Conservation (phyloP, 2,797 vertebrate species). For the Fringilla coelebs region DNA sequence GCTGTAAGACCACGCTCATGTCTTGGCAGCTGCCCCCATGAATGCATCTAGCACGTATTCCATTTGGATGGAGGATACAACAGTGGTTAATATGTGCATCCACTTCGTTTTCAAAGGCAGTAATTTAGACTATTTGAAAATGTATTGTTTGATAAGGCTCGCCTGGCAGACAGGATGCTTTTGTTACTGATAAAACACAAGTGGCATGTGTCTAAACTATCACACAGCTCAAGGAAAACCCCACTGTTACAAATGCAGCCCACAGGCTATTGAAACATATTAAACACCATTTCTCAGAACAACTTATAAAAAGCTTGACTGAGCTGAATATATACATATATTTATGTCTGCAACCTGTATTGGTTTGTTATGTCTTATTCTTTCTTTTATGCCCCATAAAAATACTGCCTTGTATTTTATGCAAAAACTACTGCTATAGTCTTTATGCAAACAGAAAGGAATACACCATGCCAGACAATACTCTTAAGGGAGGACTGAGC, state of each 20-base stretch:
- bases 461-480: not conserved
- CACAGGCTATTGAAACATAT: not conserved
- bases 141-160: not conserved
- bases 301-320: not conserved
- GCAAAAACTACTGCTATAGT: too few species aligned
- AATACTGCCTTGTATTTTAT: not conserved
- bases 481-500: not conserved
- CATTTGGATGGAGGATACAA: conserved; percentile 11
- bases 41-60: not conserved
- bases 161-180: not conserved
- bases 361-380: not conserved
- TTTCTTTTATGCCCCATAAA: not conserved
- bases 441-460: not conserved
- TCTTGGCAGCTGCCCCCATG: not conserved
- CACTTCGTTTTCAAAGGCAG: not conserved
- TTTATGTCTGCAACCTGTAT: not conserved
- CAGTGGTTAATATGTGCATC: not conserved
- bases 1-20: not conserved
- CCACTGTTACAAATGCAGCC: not conserved
- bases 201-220: not conserved
- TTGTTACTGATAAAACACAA: not conserved
- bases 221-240: not conserved
- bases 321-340: not conserved
- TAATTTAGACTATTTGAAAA: not conserved
- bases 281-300: not conserved